Base-by-base conservation (phyloP, 2,113 vertebrate genomes). In the Conger conger region DNA sequence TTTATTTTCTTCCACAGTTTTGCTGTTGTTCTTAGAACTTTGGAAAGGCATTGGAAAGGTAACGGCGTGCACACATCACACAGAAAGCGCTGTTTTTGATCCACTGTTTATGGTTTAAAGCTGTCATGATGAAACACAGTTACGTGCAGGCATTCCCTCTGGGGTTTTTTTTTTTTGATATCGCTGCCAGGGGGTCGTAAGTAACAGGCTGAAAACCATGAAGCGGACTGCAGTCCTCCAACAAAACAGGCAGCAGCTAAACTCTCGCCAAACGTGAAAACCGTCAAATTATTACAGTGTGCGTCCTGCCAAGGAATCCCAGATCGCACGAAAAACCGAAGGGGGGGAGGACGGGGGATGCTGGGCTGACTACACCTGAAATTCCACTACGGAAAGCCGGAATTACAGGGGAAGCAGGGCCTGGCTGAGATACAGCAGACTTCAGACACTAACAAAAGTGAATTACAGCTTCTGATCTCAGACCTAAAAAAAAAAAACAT, bases 351-450 rank as follows among this genome's bases (percentile, higher is more conserved):
- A 7, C 8, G 78, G 68, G 35, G 42, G 11, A 73, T 33, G n/a
- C 27, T 7, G 17, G 9, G 80, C 5, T 36, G 30, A 36, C 50
- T 36, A 57, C 42, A 82, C 68, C 81, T 79, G 63, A 76, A 45
- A 82, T 76, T 81, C 54, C 40, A 81, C 40, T 73, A 38, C 16
- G 53, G 35, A 84, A 80, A 23, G 50, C 23, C 30, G 7, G 37
- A 18, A 57, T 8, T 45, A 57, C 23, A 11, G 38, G 27, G 35
- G 37, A 83, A 57, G 83, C 87, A 76, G 82, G 78, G 36, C 36
- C 80, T 89, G 89, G 87, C 84, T 83, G 16, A 0, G 54, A 79
- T 88, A 83, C 85, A 82, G 84, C 84, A 80, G 63, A 86, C 53
- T 84, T 76, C 77, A 84, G 40, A 80, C 30, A 50, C 63, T 53